Evolutionary conservation across 2,113 vertebrate genomes (phyloP).

Genomic region (Phalacrocorax aristotelis): DNA sequence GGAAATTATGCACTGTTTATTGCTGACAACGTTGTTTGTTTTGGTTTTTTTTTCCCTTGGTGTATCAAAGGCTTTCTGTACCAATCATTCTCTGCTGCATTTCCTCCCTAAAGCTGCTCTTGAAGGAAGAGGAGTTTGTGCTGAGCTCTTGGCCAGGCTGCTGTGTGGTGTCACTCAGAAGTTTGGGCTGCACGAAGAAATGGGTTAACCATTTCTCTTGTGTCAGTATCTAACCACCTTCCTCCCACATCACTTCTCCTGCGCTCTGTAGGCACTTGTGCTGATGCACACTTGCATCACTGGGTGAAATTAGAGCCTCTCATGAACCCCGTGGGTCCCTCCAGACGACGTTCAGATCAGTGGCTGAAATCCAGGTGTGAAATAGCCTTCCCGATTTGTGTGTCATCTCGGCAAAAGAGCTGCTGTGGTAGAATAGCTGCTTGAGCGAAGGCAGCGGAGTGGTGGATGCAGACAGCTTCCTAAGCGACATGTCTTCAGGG

Average conservation of each 20-base stretch:
- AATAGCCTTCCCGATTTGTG: neutral
- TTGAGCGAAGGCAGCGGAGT: neutral
- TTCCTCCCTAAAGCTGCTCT: neutral
- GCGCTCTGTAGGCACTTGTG: neutral
- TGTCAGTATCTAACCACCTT: accelerated
- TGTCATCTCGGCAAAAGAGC: neutral
- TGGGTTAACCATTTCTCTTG: accelerated
- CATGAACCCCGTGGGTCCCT: neutral
- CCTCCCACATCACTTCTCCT: neutral
- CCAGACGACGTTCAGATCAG: accelerated
- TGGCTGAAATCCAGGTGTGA: neutral
- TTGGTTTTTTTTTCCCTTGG: neutral
- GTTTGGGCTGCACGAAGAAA: accelerated
- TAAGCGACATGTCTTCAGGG: neutral
- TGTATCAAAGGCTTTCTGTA: neutral
- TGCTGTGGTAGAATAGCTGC: neutral
- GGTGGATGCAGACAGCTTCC: neutral
- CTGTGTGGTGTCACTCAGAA: accelerated
- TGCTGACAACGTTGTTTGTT: neutral
- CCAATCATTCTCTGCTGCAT: accelerated
- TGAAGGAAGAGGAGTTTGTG: neutral
- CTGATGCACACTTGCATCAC: neutral
- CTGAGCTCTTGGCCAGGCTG: neutral
- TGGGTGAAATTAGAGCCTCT: neutral
- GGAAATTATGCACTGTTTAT: neutral